Conservation (phyloP, 1,140 invertebrate genomes). For the Tenebrio molitor region DNA sequence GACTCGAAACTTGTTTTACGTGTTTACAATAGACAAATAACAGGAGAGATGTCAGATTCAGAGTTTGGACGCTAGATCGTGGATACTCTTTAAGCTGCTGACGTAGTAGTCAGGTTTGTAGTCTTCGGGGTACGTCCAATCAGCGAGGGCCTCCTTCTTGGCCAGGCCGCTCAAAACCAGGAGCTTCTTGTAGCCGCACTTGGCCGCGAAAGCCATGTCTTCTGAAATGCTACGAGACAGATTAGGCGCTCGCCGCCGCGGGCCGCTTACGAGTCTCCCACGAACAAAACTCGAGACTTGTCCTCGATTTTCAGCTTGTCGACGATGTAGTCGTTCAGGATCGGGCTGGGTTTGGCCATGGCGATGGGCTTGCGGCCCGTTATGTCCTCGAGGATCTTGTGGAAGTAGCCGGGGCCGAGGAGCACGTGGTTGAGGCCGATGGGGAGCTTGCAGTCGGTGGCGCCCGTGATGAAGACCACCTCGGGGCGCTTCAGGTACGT, state of each 20-base stretch:
- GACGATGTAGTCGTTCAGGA: constrained; percentile 53
- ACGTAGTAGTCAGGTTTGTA: constrained; percentile 59
- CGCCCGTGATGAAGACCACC: constrained; percentile 57
- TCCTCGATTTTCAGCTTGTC: constrained; percentile 51
- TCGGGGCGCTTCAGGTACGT: constrained; percentile 56
- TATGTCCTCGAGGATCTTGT: constrained; percentile 50
- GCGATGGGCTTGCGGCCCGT: constrained; percentile 50
- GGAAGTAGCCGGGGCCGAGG: constrained; percentile 54
- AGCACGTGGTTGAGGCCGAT: not conserved
- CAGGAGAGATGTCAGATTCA: too few species aligned
- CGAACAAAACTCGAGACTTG: constrained; percentile 50
- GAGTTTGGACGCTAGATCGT: too few species aligned
- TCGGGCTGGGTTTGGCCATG: constrained; percentile 56
- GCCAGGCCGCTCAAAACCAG: constrained; percentile 24
- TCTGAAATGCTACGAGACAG: constrained; percentile 55
- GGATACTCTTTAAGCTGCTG: constrained; percentile 55
- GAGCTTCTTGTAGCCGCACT: constrained; percentile 51
- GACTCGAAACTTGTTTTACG: too few species aligned
- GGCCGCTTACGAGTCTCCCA: constrained; percentile 60
- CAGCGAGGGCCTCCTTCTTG: constrained; percentile 55
- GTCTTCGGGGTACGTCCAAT: constrained; percentile 50
- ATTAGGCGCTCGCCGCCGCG: not conserved
- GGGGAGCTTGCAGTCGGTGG: constrained; percentile 49
- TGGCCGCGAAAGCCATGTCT: constrained; percentile 61
- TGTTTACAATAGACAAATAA: too few species aligned